These are phyloP conservation scores for Oreotrochilus melanogaster DNA, from an alignment of 2,113 vertebrate genomes.

Conservation along the genomic window DNA sequence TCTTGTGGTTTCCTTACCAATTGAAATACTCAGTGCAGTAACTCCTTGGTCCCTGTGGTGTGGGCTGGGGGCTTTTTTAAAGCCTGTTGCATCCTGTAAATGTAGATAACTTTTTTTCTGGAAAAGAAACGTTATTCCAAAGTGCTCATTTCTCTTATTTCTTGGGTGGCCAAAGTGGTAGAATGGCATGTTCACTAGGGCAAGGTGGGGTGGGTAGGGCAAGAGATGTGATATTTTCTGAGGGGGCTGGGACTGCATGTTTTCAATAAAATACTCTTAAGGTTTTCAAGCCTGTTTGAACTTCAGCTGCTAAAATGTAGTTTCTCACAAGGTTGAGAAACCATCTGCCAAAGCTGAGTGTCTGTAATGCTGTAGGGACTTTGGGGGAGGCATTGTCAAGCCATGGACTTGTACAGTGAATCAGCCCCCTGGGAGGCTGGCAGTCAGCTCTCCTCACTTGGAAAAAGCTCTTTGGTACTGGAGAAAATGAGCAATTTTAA, in stretches of 20 bases:
- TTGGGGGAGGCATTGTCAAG: not conserved
- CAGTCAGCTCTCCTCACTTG: not conserved
- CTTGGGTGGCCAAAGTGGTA: constrained; percentile 17
- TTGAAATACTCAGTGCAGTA: not conserved
- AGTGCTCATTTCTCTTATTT: not conserved
- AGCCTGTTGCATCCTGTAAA: not conserved
- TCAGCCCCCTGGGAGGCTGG: not conserved
- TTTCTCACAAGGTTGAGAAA: constrained; percentile 21
- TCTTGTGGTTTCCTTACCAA: not conserved
- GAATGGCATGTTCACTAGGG: not conserved
- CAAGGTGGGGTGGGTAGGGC: not conserved
- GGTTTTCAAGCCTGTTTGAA: constrained; percentile 56
- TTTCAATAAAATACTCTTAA: constrained; percentile 35
- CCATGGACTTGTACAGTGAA: not conserved
- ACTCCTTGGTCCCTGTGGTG: constrained; percentile 22
- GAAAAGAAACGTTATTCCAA: constrained; percentile 19
- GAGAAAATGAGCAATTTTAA: not conserved
- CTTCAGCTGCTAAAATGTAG: constrained; percentile 68
- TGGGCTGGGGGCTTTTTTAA: constrained; percentile 40
- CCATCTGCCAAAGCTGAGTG: not conserved
- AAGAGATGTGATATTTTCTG: not conserved
- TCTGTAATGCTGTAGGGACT: not conserved
- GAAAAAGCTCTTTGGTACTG: not conserved
- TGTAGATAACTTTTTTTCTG: not conserved
- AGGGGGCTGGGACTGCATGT: constrained; percentile 1